These are phyloP conservation scores for Iguana delicatissima DNA, from an alignment of 2,797 vertebrate genomes.

Conservation along the genomic window DNA sequence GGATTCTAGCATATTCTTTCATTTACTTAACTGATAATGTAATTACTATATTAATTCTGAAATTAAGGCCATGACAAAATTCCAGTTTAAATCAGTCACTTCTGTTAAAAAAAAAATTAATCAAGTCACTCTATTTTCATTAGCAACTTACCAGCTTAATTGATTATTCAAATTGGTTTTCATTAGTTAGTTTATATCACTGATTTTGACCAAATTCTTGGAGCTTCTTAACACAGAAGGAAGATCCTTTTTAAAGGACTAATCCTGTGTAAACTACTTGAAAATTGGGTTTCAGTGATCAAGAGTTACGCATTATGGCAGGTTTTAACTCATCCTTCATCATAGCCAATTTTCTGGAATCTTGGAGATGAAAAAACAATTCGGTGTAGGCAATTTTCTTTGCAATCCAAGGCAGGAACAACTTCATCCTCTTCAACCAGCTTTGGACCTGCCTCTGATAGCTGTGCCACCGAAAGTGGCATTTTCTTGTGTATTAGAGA, in stretches of 20 bases:
- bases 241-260: neutral
- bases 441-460: neutral
- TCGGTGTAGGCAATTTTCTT: neutral
- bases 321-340: neutral
- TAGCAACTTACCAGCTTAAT: neutral
- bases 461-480: neutral
- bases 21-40: too few species aligned
- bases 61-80: too few species aligned
- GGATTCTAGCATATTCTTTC: too few species aligned
- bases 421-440: neutral
- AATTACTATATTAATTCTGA: too few species aligned
- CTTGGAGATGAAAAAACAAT: neutral
- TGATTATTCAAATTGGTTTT: too few species aligned
- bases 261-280: neutral
- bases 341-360: neutral
- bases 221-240: neutral
- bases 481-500: neutral
- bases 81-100: too few species aligned
- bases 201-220: neutral
- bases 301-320: neutral
- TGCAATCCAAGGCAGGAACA: neutral
- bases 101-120: too few species aligned
- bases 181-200: neutral
- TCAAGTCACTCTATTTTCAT: neutral
- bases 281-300: neutral